Base-by-base conservation (phyloP, 1,140 invertebrate species). In the Orussus abietinus region DNA sequence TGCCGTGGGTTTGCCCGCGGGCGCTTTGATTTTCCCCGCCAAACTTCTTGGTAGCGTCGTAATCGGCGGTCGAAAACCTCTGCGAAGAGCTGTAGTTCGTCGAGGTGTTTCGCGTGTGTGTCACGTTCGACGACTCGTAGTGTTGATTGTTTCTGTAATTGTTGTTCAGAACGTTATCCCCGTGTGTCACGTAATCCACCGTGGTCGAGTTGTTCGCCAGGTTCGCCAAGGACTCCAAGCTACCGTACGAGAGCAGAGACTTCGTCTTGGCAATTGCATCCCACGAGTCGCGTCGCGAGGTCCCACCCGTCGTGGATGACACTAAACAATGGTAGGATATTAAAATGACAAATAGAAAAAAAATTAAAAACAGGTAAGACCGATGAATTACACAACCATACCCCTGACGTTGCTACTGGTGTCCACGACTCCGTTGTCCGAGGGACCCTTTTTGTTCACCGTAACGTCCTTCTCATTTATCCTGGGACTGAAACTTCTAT, bases 251-350 rank as follows among this genome's bases (percentile, higher is more conserved):
- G 10, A 88, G 69, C 49, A 86, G 76, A 32, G 84, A 82, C 59
- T 82, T 80, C 1, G 85, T 87, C 67, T 86, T 87, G n/a, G 85
- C 81, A 14, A 88, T 81, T 1, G 82, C 81, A 59, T 90, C 86
- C 86, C 86, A 88, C 5, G 85, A 86, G 55, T 89, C 85, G 38
- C 83, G 76, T 47, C 85, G 75, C 1, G 77, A 66, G 5, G 75
- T 68, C 15, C 78, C 75, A 2, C 78, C 72, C 51, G 83, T 78
- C 53, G 80, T 75, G n/a, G 83, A 80, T 3, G 81, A 84, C 4
- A 84, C 80, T 65, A 38, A 47, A 31, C 35, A 28, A 47, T 36
- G 11, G 13, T 49, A 47, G 21, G 32, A 39, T 14, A 25, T 25
- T 25, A 25, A 25, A 25, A 25, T 25, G 21, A 5, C 13, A 32